Evolutionary conservation across 2,797 vertebrate species (phyloP), one percentile per base, ranked within the genome.

Genomic region (Pantherophis alleghaniensis): DNA sequence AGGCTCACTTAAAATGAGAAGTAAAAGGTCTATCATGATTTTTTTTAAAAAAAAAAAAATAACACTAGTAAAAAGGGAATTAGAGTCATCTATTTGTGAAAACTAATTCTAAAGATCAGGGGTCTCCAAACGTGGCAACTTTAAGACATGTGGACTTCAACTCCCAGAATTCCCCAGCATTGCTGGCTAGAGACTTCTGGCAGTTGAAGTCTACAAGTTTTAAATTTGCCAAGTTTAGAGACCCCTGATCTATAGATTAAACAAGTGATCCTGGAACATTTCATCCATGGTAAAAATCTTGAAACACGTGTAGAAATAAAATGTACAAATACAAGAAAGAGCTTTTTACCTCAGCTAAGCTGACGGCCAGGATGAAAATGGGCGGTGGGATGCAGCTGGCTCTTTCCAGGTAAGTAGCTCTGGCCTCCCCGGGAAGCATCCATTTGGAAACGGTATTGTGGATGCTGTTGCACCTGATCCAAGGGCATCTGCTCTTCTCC

Each of bases 371-470:
- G 96, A 99, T 99, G 97, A 99, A 99, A 94, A 99, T 95, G 0
- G 99, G 98, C 0, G 98, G 99, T 0, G 99, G 99, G 66, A 98
- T 96, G 97, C 99, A 99, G 97, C 98, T 99, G 88, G 98, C 98
- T 26, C 98, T 97, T 89, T 98, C 98, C 91, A 98, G 20, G 94
- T 99, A 99, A 0, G 83, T 97, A 92, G 94, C 93, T 37, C 97
- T 97, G 7, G 61, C 37, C 0, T 97, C 94, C 88, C 98, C 97
- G 0, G 99, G 98, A 60, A 99, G 98, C 98, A 99, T 98, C 98
- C 98, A 99, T 90, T 94, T 98, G 87, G 98, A 98, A 92, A 99
- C 94, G 0, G 96, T 79, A 11, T 32, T 91, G 20, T 99, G 98
- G 88, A 99, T 97, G 93, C 96, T 97, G 22, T 94, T 97, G 22